Percentiles rank a stretch among this genome's conserved stretches.
phyloP scores from a whole-genome alignment of 2,888 invertebrate genomes.

The Hylaea fasciaria region DNA sequence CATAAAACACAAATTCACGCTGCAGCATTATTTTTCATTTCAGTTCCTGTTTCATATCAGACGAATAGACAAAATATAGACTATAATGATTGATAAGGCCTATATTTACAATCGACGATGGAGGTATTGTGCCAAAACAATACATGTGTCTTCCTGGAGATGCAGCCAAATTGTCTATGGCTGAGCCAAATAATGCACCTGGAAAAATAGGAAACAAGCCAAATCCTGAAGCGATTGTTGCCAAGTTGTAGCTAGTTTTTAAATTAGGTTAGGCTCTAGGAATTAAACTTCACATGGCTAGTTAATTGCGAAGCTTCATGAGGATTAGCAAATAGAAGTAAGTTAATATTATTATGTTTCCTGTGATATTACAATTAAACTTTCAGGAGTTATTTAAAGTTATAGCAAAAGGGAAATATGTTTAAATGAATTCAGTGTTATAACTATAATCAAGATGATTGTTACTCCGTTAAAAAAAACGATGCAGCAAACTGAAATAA shows the following conservation, averaged over 20 bases:
- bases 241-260: slow-evolving; percentile 60
- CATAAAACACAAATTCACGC: not conserved
- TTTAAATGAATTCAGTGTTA: too few relatives aligned
- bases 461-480: too few relatives aligned
- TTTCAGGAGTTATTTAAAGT: too few relatives aligned
- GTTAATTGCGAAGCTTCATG: too few relatives aligned
- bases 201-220: slow-evolving; percentile 54
- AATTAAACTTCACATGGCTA: not conserved
- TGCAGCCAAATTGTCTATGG: slow-evolving; percentile 60
- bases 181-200: slow-evolving; percentile 66
- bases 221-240: slow-evolving; percentile 46
- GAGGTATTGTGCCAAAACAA: slow-evolving; percentile 53
- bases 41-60: not conserved
- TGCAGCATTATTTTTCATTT: not conserved
- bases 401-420: too few relatives aligned
- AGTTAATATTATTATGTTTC: too few relatives aligned
- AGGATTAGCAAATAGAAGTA: too few relatives aligned
- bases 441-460: too few relatives aligned
- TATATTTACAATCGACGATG: not conserved
- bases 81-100: slow-evolving; percentile 4
- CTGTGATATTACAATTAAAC: too few relatives aligned
- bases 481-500: too few relatives aligned
- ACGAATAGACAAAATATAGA: slow-evolving; percentile 3
- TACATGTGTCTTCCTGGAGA: slow-evolving; percentile 41
- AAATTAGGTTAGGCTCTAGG: slow-evolving; percentile 51